phyloP scores from a whole-genome alignment of 2,888 invertebrate species.

The Bruchidius siliquastri region DNA sequence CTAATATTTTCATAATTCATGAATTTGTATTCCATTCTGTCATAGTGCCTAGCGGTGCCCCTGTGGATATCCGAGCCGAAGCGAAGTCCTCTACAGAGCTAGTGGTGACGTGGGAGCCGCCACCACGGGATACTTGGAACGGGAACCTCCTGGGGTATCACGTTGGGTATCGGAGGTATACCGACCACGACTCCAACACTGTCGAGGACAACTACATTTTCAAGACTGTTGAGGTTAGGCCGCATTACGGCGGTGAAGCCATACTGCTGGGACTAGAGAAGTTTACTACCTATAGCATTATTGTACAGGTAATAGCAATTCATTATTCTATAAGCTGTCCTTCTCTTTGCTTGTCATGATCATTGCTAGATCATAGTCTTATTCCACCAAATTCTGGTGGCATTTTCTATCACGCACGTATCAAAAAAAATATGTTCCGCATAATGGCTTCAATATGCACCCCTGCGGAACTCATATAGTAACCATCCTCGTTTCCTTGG shows the following conservation, averaged over 20 bases:
- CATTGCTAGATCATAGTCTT: no score
- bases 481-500: no score
- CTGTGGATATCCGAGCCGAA: conserved; percentile 75
- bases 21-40: no score
- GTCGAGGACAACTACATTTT: conserved; percentile 59
- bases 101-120: conserved; percentile 82
- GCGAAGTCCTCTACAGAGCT: conserved; percentile 82
- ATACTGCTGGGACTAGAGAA: conserved; percentile 68
- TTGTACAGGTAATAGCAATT: conserved; percentile 69
- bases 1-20: no score
- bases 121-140: conserved; percentile 80
- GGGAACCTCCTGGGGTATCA: conserved; percentile 84
- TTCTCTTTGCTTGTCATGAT: no score
- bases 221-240: conserved; percentile 71
- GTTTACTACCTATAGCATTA: conserved; percentile 75
- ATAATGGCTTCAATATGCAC: no score
- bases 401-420: no score
- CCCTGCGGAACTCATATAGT: no score
- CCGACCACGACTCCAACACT: conserved; percentile 30
- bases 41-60: conserved; percentile 73
- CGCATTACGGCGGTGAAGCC: conserved; percentile 66
- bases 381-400: no score
- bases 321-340: no score
- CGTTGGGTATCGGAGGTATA: conserved; percentile 74
- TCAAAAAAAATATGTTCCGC: no score